Percentiles rank a stretch among this genome's conserved stretches.
Evolutionary conservation across 2,113 vertebrate species (phyloP).

Genomic region (Anser cygnoides): DNA sequence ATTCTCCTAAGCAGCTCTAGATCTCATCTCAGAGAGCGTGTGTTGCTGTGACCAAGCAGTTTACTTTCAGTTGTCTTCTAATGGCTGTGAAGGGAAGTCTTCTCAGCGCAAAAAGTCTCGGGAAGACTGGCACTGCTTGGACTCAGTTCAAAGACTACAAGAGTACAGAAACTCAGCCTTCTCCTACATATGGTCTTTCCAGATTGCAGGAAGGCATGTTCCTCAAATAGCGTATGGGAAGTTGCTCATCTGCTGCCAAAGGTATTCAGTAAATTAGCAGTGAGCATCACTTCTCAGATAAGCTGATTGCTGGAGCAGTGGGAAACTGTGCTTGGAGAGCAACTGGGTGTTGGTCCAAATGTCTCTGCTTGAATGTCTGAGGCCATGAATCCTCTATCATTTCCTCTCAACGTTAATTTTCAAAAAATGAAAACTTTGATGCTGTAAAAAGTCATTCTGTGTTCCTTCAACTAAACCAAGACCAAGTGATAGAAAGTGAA

Average conservation of each 20-base stretch:
- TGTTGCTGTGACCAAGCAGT: not conserved
- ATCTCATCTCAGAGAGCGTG: not conserved
- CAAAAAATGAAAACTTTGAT: not conserved
- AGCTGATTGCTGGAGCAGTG: not conserved
- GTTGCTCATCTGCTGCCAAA: not conserved
- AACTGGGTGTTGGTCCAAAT: not conserved
- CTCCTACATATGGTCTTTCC: not conserved
- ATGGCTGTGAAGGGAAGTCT: not conserved
- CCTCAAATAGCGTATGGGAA: not conserved
- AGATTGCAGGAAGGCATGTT: not conserved
- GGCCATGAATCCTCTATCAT: not conserved
- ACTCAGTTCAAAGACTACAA: not conserved
- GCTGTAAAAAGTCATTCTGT: not conserved
- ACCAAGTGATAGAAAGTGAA: not conserved
- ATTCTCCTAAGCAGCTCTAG: not conserved
- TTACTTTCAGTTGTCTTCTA: not conserved
- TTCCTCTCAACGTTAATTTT: not conserved
- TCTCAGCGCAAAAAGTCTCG: not conserved
- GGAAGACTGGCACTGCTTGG: not conserved
- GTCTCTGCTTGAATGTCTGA: not conserved
- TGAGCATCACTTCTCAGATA: not conserved
- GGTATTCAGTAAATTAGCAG: not conserved
- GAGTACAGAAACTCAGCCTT: not conserved
- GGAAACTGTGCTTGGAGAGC: not conserved
- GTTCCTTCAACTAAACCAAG: not conserved